A percentile compares a stretch with the other conserved stretches of the same genome.
Conservation (phyloP, 2,797 vertebrate species). For the Parauchenoglanis punctatus region DNA sequence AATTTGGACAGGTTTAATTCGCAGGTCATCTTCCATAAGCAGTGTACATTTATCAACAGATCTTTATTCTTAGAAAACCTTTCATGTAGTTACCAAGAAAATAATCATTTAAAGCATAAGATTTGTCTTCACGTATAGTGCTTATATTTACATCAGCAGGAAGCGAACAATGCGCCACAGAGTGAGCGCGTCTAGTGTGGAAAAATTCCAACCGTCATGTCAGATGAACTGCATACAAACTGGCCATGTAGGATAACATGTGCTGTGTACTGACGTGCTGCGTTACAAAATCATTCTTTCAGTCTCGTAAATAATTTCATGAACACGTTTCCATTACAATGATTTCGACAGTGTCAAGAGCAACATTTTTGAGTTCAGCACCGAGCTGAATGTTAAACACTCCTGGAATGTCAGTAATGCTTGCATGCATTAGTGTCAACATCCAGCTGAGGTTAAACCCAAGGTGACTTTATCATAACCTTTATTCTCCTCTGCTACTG, state of each 20-base stretch:
- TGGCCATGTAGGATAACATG: neutral
- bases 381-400: constrained; percentile 20
- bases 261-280: neutral
- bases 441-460: neutral
- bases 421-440: neutral
- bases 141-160: neutral
- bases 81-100: neutral
- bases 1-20: neutral
- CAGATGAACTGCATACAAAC: neutral
- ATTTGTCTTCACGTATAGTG: neutral
- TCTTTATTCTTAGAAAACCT: neutral
- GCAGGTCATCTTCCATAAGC: neutral
- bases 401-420: neutral
- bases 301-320: neutral
- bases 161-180: neutral
- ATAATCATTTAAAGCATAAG: neutral
- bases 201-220: neutral
- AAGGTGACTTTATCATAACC: neutral
- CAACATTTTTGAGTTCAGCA: neutral
- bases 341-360: neutral
- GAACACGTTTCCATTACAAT: neutral
- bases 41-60: neutral
- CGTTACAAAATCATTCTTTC: neutral
- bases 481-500: neutral
- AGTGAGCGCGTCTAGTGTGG: neutral